Evolutionary conservation across 53 echinoderm and acorn worm genomes (phyloP).

Genomic region (Arbacia lixula): DNA sequence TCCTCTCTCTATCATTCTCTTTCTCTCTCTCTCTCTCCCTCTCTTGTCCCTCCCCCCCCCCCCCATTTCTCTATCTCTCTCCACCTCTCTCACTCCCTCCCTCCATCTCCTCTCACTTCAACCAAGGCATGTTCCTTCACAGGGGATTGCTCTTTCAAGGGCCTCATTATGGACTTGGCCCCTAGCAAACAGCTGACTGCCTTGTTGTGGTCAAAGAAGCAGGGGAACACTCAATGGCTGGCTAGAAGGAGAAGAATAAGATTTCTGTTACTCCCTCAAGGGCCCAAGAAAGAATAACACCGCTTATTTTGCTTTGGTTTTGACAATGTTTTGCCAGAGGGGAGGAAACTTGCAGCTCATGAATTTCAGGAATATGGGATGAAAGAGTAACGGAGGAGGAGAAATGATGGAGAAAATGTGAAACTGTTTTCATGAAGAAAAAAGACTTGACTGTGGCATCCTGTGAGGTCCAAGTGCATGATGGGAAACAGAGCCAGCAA

Average conservation of each 20-base stretch:
- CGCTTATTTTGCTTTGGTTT: conserved; percentile 45
- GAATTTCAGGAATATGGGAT: neutral
- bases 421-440: conserved; percentile 30
- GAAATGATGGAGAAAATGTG: neutral
- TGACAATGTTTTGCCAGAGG: conserved; percentile 32
- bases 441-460: conserved; percentile 8
- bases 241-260: neutral
- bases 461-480: conserved; percentile 25
- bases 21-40: neutral
- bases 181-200: conserved; percentile 40
- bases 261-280: conserved; percentile 17
- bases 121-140: neutral
- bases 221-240: neutral
- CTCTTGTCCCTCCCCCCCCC: neutral
- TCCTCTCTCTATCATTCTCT: neutral
- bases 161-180: conserved; percentile 36
- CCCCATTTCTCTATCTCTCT: neutral
- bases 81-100: neutral
- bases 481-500: neutral
- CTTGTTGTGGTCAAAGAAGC: conserved; percentile 39
- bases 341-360: conserved; percentile 26
- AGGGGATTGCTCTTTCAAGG: conserved; percentile 22
- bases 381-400: neutral
- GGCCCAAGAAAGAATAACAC: conserved; percentile 31
- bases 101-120: neutral